phyloP scores from a whole-genome alignment of 2,797 vertebrate species.

The Neosilurus hyrtlii region DNA sequence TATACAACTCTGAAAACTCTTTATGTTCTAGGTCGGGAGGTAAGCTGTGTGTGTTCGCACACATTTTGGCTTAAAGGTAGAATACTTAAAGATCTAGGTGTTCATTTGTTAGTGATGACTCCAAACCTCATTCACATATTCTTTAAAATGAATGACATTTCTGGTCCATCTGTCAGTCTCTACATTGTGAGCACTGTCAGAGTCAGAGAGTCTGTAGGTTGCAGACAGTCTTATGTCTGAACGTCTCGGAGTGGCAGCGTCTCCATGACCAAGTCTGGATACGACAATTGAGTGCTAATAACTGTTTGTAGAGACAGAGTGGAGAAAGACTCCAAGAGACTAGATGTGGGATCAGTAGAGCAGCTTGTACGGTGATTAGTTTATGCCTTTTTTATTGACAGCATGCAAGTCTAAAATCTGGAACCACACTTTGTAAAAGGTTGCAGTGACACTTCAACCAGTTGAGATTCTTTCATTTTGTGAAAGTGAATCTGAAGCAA shows the following conservation, averaged over 20 bases:
- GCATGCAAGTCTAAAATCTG: background rate
- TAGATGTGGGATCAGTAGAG: conserved; percentile 10
- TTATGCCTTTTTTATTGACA: background rate
- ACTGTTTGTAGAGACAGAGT: conserved; percentile 65
- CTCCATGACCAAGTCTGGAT: conserved; percentile 65
- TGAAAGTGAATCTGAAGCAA: background rate
- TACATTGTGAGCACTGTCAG: conserved; percentile 10
- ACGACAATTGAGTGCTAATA: conserved; percentile 73
- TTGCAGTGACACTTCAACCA: background rate
- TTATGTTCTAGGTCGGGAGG: background rate
- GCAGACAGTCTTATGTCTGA: conserved; percentile 42
- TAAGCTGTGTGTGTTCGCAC: background rate
- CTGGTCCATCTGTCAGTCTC: conserved; percentile 6
- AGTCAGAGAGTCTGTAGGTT: conserved; percentile 38
- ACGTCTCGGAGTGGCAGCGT: conserved; percentile 58
- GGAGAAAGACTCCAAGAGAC: conserved; percentile 45
- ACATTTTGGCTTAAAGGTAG: background rate
- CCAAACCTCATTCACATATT: background rate
- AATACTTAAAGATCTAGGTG: background rate
- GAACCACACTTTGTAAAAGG: background rate
- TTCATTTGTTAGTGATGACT: background rate
- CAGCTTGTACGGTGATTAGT: background rate
- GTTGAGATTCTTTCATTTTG: background rate
- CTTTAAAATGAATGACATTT: background rate
- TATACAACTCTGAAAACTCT: background rate